A percentile compares a stretch with the other conserved stretches of the same genome.
Evolutionary conservation across 2,797 vertebrate species (phyloP).

Genomic region (Anabacerthia variegaticeps): DNA sequence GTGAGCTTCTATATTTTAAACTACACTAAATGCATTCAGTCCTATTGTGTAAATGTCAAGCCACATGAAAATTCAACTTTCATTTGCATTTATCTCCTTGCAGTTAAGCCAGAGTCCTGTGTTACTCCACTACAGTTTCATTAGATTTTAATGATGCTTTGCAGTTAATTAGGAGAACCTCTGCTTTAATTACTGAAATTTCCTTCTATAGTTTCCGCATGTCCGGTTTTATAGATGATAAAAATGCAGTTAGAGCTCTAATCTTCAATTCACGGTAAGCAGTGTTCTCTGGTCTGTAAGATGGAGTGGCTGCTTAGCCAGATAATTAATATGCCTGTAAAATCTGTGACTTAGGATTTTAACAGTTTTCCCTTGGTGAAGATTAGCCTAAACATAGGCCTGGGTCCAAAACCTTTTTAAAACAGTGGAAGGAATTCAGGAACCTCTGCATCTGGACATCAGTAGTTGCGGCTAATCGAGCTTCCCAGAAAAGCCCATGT

Average conservation of each 20-base stretch:
- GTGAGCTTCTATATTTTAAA: neutral
- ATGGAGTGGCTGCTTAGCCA: constrained; percentile 26
- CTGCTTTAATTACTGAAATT: constrained; percentile 62
- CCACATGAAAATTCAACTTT: constrained; percentile 21
- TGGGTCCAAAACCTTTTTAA: neutral
- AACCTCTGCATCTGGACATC: constrained; percentile 7
- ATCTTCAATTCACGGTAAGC: constrained; percentile 31
- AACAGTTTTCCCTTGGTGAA: constrained; percentile 33
- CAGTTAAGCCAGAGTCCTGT: constrained; percentile 25
- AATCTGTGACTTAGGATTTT: constrained; percentile 25
- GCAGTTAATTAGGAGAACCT: constrained; percentile 67
- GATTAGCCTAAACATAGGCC: neutral
- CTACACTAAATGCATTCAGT: neutral
- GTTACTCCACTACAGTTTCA: constrained; percentile 22
- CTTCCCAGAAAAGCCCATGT: neutral
- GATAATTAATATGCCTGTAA: constrained; percentile 46
- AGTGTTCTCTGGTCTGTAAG: constrained; percentile 29
- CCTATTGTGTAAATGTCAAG: neutral
- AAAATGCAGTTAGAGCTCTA: constrained; percentile 54
- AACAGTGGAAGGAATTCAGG: constrained; percentile 22
- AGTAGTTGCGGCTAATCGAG: neutral
- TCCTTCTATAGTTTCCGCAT: constrained; percentile 58
- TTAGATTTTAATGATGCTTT: constrained; percentile 65
- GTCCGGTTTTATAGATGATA: constrained; percentile 63
- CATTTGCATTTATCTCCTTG: constrained; percentile 41